Evolutionary conservation across 2,888 invertebrate species (phyloP).

Genomic region (Parnassius apollo): DNA sequence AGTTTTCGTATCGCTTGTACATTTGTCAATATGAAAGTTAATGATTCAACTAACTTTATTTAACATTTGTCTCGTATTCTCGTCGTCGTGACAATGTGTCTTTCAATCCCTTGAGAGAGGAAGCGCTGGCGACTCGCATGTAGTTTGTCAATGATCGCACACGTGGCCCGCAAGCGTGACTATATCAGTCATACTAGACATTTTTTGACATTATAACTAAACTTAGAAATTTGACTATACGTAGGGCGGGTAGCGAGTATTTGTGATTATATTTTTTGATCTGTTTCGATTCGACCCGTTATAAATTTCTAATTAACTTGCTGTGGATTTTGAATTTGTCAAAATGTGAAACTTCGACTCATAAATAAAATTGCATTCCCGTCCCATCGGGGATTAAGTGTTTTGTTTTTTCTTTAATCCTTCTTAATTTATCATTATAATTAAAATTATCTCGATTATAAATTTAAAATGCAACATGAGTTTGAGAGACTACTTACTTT

Average conservation of each 20-base stretch:
- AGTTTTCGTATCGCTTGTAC: no score
- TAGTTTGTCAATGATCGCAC: no score
- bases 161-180: no score
- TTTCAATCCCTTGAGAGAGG: no score
- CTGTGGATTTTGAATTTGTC: slow-evolving; percentile 72
- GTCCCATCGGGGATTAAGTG: slow-evolving; percentile 55
- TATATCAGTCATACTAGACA: slow-evolving; percentile 42
- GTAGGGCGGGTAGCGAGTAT: slow-evolving; percentile 67
- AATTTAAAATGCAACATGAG: no score
- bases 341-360: slow-evolving; percentile 76
- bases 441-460: no score
- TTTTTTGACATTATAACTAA: slow-evolving; percentile 58
- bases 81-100: no score
- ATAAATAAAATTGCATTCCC: slow-evolving; percentile 69
- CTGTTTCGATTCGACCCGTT: slow-evolving; percentile 66
- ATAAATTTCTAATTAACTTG: slow-evolving; percentile 65
- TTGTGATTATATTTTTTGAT: slow-evolving; percentile 71
- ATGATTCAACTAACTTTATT: no score
- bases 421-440: neutral
- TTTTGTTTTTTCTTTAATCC: slow-evolving; percentile 44
- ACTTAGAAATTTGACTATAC: slow-evolving; percentile 56
- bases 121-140: no score
- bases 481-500: no score
- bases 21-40: no score
- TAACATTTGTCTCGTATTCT: no score